Base-by-base conservation (phyloP, 2,888 invertebrate genomes). In the Ormia ochracea region DNA sequence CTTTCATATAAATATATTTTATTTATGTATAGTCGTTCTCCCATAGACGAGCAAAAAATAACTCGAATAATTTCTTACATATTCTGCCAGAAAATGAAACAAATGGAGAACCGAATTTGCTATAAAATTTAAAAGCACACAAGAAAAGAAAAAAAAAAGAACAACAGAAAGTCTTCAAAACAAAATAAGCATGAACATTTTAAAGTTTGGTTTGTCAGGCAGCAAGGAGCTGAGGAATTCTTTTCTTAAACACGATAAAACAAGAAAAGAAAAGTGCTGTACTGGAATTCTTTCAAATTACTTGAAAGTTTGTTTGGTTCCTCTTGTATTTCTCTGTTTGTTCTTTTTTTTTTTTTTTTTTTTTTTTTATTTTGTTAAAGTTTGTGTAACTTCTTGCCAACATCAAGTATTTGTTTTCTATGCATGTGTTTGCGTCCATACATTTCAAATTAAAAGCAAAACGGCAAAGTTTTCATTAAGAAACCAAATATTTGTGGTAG, bases 401-500 rank as follows among this genome's bases (percentile, higher is more conserved):
- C 6, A 23, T 4, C 59, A 26, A 69, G 36, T 69, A 21, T 54
- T 45, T 79, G 52, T 79, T 75, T 63, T 38, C 36, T 56, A 58
- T 31, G 36, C 41, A 3, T 17, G 41, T 41, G 3, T 70, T 65
- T 56, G 41, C 26, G 59, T 61, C 75, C 69, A 41, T n/a, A n/a
- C n/a, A n/a, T 38, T 48, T 59, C 19, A 45, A 31, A 38, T 59
- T 54, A 43, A 58, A 72, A 63, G 33, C 48, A 68, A 63, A 73
- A 76, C 21, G 45, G 56, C 33, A 80, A 80, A 80, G 72, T 80
- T 80, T 76, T 80, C 36, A 70, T 70, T 79, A 66, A 9, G 31
- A 66, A 75, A 76, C 72, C 80, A 69, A 76, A 76, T 75, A 76
- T 76, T 80, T 80, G 80, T 73, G 76, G 80, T 63, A 72, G 68